Evolutionary conservation across 2,797 vertebrate genomes (phyloP).

Genomic region (Cossypha caffra): DNA sequence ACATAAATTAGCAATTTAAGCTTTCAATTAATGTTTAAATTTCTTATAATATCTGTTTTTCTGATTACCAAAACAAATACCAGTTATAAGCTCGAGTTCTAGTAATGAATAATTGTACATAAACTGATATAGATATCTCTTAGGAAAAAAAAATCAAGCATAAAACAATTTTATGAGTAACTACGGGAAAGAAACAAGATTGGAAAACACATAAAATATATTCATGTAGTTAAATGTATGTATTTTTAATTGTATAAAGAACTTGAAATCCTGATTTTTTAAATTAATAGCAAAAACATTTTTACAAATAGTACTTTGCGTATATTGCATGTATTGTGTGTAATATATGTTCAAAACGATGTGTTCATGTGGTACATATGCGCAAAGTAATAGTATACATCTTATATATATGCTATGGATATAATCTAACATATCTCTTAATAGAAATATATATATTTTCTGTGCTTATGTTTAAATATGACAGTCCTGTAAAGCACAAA

Average conservation of each 20-base stretch:
- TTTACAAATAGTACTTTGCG: not conserved
- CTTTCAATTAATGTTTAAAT: not conserved
- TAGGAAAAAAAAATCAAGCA: not conserved
- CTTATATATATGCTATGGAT: not conserved
- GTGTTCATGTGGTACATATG: not conserved
- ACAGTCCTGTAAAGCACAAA: not conserved
- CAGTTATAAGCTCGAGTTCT: not conserved
- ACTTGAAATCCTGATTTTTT: not conserved
- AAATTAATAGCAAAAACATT: not conserved
- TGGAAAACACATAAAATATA: not conserved
- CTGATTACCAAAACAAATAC: not conserved
- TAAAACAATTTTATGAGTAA: not conserved
- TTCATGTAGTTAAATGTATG: fast-evolving
- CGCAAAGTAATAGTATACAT: not conserved
- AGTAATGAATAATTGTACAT: not conserved
- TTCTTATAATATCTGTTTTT: not conserved
- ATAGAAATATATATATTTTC: not conserved
- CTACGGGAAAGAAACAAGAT: fast-evolving
- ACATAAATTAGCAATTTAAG: not conserved
- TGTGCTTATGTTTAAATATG: not conserved
- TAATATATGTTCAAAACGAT: not conserved
- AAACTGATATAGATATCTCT: fast-evolving
- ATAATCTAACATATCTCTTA: not conserved
- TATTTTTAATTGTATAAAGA: not conserved
- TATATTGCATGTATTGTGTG: fast-evolving